Evolutionary conservation across 2,888 invertebrate species (phyloP).

Genomic region (Epicampocera succincta): DNA sequence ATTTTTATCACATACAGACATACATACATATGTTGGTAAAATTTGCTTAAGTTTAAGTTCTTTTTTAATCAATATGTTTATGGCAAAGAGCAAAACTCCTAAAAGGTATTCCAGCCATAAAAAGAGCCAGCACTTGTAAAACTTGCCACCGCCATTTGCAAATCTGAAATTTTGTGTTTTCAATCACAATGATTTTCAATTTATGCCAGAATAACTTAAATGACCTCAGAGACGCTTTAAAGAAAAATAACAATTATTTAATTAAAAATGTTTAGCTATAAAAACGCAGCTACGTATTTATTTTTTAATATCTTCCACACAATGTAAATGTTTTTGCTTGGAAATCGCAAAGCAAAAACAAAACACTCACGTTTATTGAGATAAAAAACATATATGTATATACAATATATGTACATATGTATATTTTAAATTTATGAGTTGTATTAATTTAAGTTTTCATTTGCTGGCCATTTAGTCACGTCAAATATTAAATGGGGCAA

Average conservation of each 20-base stretch:
- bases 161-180: constrained; percentile 6
- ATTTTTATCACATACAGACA: constrained; percentile 21
- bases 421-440: constrained; percentile 8
- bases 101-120: constrained; percentile 2
- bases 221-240: constrained; percentile 41
- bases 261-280: not conserved
- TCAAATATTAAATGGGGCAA: constrained; percentile 68
- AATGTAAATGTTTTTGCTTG: too few species aligned
- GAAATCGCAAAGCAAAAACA: not conserved
- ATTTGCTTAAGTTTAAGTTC: constrained; percentile 14
- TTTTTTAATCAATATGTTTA: not conserved
- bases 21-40: too few species aligned
- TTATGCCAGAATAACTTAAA: constrained; percentile 49
- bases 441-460: constrained; percentile 26
- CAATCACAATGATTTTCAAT: constrained; percentile 42
- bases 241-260: constrained; percentile 31
- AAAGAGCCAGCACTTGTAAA: not conserved
- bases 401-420: too few species aligned
- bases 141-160: constrained; percentile 32
- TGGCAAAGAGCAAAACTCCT: not conserved
- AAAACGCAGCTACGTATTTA: not conserved
- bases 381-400: constrained; percentile 18
- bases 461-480: constrained; percentile 57
- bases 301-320: not conserved
- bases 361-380: constrained; percentile 24